Evolutionary conservation across 2,888 invertebrate species (phyloP).

Genomic region (Cerastoderma edule): DNA sequence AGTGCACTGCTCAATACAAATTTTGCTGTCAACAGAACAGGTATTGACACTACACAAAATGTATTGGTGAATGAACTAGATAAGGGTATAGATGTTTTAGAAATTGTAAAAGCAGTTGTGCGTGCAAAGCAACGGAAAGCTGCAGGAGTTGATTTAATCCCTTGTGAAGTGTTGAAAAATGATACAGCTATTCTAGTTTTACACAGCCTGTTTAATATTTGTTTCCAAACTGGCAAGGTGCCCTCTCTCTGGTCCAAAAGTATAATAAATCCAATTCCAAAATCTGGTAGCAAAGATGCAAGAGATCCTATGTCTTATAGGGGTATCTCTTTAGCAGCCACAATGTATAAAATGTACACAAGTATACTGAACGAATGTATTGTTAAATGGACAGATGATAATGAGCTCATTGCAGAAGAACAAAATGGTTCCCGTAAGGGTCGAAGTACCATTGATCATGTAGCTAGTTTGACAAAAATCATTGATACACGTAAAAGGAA

Average conservation of each 20-base stretch:
- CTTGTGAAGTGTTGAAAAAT: conserved; percentile 35
- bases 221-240: conserved; percentile 36
- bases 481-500: conserved; percentile 23
- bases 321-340: conserved; percentile 29
- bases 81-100: conserved; percentile 18
- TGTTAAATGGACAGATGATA: not conserved
- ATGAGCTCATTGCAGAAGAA: conserved; percentile 22
- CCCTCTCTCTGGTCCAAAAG: conserved; percentile 36
- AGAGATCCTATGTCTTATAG: conserved; percentile 31
- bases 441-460: conserved; percentile 26
- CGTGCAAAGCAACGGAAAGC: conserved; percentile 34
- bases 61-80: not conserved
- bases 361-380: conserved; percentile 23
- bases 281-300: conserved; percentile 19
- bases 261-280: conserved; percentile 38
- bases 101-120: conserved; percentile 22
- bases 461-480: conserved; percentile 18
- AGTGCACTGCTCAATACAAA: conserved; percentile 20
- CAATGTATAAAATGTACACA: conserved; percentile 37
- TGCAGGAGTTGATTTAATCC: conserved; percentile 30
- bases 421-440: conserved; percentile 38
- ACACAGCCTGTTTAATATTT: conserved; percentile 35
- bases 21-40: not conserved
- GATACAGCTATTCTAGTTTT: conserved; percentile 28
- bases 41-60: not conserved